Evolutionary conservation across 2,888 invertebrate species (phyloP).

Genomic region (Beris morrisii): DNA sequence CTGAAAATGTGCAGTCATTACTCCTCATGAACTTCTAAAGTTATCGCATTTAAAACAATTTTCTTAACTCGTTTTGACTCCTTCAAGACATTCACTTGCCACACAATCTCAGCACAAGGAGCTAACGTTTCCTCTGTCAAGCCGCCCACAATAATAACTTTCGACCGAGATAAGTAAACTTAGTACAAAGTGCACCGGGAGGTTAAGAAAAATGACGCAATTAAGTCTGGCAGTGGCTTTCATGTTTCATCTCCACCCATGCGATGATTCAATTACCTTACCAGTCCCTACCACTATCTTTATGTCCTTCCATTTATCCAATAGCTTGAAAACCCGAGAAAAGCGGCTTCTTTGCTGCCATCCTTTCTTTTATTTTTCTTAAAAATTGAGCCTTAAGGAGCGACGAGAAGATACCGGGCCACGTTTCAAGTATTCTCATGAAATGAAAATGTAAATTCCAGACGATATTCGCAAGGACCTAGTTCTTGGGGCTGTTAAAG

Average conservation of each 20-base stretch:
- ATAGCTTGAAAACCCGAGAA: constrained; percentile 1
- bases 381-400: background rate
- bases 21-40: background rate
- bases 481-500: constrained; percentile 13
- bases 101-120: too few relatives aligned
- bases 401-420: background rate
- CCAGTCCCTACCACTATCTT: constrained; percentile 17
- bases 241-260: constrained; percentile 20
- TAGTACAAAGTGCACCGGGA: constrained; percentile 8
- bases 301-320: constrained; percentile 12
- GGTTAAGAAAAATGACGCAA: constrained; percentile 21
- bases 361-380: background rate
- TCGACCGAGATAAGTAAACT: constrained; percentile 15
- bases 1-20: too few relatives aligned
- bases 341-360: background rate
- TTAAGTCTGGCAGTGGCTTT: constrained; percentile 24
- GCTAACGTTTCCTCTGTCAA: too few relatives aligned
- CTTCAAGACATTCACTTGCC: background rate
- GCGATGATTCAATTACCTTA: constrained; percentile 28
- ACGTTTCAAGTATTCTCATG: background rate
- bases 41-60: constrained; percentile 2
- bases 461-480: constrained; percentile 9
- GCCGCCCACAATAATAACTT: too few relatives aligned
- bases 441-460: constrained; percentile 29
- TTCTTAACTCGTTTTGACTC: background rate